Percentiles rank a stretch among this genome's conserved stretches.
These are phyloP conservation scores for Acronicta psi DNA, from an alignment of 2,888 invertebrate species.

Conservation along the genomic window DNA sequence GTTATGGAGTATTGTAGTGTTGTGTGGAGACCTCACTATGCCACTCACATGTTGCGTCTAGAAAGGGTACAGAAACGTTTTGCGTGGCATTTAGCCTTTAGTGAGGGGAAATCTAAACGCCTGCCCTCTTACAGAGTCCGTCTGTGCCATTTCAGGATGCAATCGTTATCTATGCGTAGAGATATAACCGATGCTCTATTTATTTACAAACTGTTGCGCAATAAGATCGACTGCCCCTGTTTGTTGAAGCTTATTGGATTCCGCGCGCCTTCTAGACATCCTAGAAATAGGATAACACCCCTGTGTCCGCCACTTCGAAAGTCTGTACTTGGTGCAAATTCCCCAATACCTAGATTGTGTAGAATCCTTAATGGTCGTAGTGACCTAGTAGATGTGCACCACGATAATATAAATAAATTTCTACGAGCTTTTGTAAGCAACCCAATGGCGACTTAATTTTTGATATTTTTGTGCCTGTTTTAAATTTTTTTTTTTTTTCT, in stretches of 20 bases:
- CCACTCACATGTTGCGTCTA: slow-evolving; percentile 5
- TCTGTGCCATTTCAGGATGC: background rate
- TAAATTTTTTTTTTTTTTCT: too few relatives aligned
- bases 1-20: too few relatives aligned
- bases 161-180: background rate
- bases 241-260: background rate
- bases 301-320: too few relatives aligned
- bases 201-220: background rate
- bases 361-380: background rate
- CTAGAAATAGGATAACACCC: too few relatives aligned
- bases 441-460: too few relatives aligned
- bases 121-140: background rate
- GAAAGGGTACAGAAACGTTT: slow-evolving; percentile 14
- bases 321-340: too few relatives aligned
- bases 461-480: too few relatives aligned
- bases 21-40: slow-evolving; percentile 14
- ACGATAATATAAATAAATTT: background rate
- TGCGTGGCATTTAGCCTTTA: slow-evolving; percentile 4
- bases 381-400: background rate
- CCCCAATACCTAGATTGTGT: background rate
- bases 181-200: background rate
- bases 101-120: slow-evolving; percentile 1
- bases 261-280: background rate
- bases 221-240: background rate
- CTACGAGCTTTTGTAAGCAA: background rate